These are phyloP conservation scores for Abrostola tripartita DNA, from an alignment of 2,888 invertebrate genomes.

Conservation along the genomic window DNA sequence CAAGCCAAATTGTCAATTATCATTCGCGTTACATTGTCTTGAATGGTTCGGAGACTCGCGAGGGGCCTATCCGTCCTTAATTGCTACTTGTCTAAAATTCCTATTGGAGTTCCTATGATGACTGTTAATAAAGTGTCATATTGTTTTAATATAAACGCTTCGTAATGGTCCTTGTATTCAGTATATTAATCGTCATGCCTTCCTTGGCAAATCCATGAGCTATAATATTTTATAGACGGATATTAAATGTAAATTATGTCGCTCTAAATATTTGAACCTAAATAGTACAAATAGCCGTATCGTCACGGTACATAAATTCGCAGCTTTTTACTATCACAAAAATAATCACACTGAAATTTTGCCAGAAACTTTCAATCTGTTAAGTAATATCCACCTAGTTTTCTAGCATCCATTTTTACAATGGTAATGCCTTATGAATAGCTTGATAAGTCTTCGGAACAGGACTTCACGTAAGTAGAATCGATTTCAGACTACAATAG, in stretches of 20 bases:
- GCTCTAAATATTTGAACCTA: neutral
- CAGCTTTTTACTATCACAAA: neutral
- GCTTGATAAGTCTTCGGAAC: constrained; percentile 52
- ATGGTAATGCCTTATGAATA: constrained; percentile 23
- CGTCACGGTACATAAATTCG: neutral
- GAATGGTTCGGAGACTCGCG: constrained; percentile 57
- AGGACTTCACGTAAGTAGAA: constrained; percentile 33
- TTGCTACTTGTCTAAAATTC: constrained; percentile 47
- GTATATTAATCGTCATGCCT: constrained; percentile 13
- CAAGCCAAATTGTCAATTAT: constrained; percentile 68
- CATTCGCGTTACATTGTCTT: constrained; percentile 63
- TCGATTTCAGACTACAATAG: constrained; percentile 55
- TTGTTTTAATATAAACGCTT: constrained; percentile 36
- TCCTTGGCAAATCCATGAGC: neutral
- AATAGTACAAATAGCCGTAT: neutral
- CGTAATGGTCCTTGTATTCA: constrained; percentile 31
- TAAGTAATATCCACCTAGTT: neutral
- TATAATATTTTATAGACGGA: neutral
- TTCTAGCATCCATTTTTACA: constrained; percentile 21
- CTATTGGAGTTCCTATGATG: constrained; percentile 39
- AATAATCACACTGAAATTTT: constrained; percentile 6
- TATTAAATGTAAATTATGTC: neutral
- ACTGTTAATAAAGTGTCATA: constrained; percentile 41
- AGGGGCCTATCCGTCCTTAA: constrained; percentile 54
- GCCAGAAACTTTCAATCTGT: neutral